Percentiles rank a stretch among this genome's conserved stretches.
phyloP scores from a whole-genome alignment of 2,888 invertebrate genomes.

The Heteromyza rotundicornis region DNA sequence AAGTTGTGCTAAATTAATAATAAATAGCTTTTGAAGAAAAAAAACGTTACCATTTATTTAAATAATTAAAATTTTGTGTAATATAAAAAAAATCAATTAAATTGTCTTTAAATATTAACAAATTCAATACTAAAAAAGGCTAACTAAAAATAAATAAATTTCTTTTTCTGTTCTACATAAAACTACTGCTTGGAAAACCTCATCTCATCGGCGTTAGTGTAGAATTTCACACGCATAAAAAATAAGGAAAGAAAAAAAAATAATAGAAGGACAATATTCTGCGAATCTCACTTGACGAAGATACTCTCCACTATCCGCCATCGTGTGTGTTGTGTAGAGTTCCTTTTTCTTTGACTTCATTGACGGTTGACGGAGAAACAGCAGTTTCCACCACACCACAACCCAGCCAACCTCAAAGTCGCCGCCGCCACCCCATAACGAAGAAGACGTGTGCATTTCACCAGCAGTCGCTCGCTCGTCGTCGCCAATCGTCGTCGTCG shows the following conservation, averaged over 20 bases:
- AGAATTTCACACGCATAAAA: conserved; percentile 16
- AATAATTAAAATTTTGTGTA: too few relatives aligned
- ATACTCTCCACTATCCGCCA: conserved; percentile 7
- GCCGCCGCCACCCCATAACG: conserved; percentile 13
- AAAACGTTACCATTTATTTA: too few relatives aligned
- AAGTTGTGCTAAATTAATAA: too few relatives aligned
- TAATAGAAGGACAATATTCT: conserved; percentile 18
- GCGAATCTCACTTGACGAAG: conserved; percentile 1
- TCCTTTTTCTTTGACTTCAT: conserved; percentile 7
- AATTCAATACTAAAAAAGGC: too few relatives aligned
- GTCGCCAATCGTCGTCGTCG: conserved; percentile 22
- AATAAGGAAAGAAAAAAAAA: too few relatives aligned
- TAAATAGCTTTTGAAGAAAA: too few relatives aligned
- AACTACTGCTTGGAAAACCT: too few relatives aligned
- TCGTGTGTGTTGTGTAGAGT: conserved; percentile 6
- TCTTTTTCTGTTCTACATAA: too few relatives aligned
- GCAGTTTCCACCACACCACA: conserved; percentile 6
- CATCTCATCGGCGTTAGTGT: conserved; percentile 13
- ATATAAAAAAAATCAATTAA: not conserved
- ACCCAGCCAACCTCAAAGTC: conserved; percentile 16
- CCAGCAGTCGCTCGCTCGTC: conserved; percentile 8
- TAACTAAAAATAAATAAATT: too few relatives aligned
- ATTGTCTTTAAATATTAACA: too few relatives aligned
- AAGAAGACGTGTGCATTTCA: not conserved
- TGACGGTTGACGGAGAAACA: conserved; percentile 19